Conservation (phyloP, 1,140 invertebrate genomes). For the Scaptomyza graminum region DNA sequence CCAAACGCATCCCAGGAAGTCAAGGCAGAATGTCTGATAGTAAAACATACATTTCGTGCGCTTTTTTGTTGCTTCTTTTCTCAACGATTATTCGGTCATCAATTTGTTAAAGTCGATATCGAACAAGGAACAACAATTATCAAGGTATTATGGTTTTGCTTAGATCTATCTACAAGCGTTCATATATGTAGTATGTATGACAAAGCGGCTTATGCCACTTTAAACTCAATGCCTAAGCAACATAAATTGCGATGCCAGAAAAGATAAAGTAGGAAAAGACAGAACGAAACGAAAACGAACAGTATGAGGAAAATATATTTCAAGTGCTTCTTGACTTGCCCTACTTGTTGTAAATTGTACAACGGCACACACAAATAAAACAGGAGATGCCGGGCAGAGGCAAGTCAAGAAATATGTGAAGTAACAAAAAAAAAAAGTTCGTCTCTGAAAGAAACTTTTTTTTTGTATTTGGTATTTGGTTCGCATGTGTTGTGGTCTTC, state of each 20-base stretch:
- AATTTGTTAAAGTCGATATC: conserved; percentile 16
- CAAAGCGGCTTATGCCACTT: conserved; percentile 66
- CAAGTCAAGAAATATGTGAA: conserved; percentile 1
- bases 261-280: background rate
- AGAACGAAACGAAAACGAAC: conserved; percentile 10
- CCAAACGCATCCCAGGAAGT: too few relatives aligned
- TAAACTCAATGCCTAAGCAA: conserved; percentile 64
- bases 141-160: conserved; percentile 31
- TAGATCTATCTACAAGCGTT: background rate
- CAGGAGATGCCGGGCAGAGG: background rate
- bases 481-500: conserved; percentile 80
- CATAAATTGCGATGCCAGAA: conserved; percentile 47
- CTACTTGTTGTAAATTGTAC: conserved; percentile 69
- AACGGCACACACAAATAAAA: conserved; percentile 9
- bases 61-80: too few relatives aligned
- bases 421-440: conserved; percentile 26
- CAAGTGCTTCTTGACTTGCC: conserved; percentile 72
- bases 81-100: conserved; percentile 5
- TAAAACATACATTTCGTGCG: too few relatives aligned
- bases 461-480: conserved; percentile 31
- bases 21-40: too few relatives aligned
- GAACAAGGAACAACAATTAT: conserved; percentile 31
- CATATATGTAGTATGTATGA: conserved; percentile 11
- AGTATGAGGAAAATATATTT: conserved; percentile 53
- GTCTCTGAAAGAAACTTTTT: conserved; percentile 47